A percentile compares a stretch with the other conserved stretches of the same genome.
Conservation (phyloP, 1,140 invertebrate genomes). For the Macrotrachela quadricornifera region DNA sequence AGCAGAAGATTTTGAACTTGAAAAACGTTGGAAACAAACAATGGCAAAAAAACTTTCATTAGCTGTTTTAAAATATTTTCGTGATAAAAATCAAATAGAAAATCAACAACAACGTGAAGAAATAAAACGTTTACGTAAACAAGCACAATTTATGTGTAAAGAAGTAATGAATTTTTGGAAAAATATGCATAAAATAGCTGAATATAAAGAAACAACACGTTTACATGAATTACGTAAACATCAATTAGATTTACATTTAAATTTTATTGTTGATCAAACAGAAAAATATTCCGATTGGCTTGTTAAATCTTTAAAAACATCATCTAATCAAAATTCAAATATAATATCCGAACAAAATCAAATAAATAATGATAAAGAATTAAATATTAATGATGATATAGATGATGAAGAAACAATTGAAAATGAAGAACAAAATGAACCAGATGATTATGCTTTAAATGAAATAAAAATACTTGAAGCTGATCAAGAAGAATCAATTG, state of each 20-base stretch:
- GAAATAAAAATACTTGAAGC: conserved; percentile 15
- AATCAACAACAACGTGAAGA: conserved; percentile 75
- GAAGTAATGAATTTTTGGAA: conserved; percentile 83
- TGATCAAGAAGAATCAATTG: no score
- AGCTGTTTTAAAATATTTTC: conserved; percentile 84
- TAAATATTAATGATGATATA: conserved; percentile 13
- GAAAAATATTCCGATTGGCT: conserved; percentile 66
- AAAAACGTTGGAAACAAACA: conserved; percentile 87
- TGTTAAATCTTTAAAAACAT: conserved; percentile 23
- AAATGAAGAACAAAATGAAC: no score
- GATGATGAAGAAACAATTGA: conserved; percentile 9
- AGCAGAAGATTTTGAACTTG: conserved; percentile 82
- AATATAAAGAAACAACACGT: conserved; percentile 72
- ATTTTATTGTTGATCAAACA: conserved; percentile 93
- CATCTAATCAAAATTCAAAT: conserved; percentile 15
- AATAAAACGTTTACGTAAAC: conserved; percentile 56
- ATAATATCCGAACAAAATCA: conserved; percentile 27
- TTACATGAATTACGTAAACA: conserved; percentile 82
- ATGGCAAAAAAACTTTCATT: conserved; percentile 55
- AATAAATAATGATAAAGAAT: conserved; percentile 17
- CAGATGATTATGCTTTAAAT: conserved; percentile 8
- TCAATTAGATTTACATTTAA: conserved; percentile 82
- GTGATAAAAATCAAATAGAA: conserved; percentile 68
- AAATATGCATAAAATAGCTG: conserved; percentile 84
- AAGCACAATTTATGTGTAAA: conserved; percentile 69